Evolutionary conservation across 2,888 invertebrate genomes (phyloP).

Genomic region (Calephelis perditalis): DNA sequence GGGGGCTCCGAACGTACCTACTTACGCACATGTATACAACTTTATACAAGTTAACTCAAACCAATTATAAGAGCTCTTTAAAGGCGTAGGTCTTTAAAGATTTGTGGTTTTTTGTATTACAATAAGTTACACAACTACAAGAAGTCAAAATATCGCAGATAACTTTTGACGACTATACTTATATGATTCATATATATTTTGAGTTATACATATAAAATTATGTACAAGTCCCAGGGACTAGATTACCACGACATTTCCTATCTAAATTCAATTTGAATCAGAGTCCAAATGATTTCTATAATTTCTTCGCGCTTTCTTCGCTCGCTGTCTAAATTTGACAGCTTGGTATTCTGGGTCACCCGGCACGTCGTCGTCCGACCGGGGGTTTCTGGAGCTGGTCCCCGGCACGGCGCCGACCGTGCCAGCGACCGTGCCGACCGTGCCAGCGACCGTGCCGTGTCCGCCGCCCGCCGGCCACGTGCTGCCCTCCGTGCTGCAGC

Average conservation of each 20-base stretch:
- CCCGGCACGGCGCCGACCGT: constrained; percentile 41
- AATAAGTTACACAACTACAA: too few relatives aligned
- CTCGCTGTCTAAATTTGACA: constrained; percentile 75
- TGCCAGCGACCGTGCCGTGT: too few relatives aligned
- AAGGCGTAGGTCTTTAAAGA: too few relatives aligned
- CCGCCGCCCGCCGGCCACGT: constrained; percentile 40
- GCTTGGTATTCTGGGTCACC: constrained; percentile 71
- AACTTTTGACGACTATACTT: constrained; percentile 36
- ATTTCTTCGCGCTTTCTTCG: constrained; percentile 80
- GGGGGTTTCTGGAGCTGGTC: constrained; percentile 49
- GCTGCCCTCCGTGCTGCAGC: constrained; percentile 63
- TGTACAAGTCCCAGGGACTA: constrained; percentile 9
- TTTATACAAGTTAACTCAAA: too few relatives aligned
- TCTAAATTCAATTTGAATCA: constrained; percentile 77
- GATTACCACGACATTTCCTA: constrained; percentile 25
- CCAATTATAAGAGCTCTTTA: too few relatives aligned
- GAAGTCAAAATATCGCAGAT: constrained; percentile 23
- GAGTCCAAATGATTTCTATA: constrained; percentile 82
- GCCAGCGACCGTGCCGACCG: too few relatives aligned
- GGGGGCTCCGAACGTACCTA: too few relatives aligned
- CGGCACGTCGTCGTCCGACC: constrained; percentile 51
- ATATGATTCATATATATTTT: background rate
- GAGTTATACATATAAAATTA: background rate
- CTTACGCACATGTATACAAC: too few relatives aligned
- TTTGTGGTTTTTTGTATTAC: too few relatives aligned